Evolutionary conservation across 92 coral and sea anemone genomes (phyloP).

Genomic region (Siderastrea siderea): DNA sequence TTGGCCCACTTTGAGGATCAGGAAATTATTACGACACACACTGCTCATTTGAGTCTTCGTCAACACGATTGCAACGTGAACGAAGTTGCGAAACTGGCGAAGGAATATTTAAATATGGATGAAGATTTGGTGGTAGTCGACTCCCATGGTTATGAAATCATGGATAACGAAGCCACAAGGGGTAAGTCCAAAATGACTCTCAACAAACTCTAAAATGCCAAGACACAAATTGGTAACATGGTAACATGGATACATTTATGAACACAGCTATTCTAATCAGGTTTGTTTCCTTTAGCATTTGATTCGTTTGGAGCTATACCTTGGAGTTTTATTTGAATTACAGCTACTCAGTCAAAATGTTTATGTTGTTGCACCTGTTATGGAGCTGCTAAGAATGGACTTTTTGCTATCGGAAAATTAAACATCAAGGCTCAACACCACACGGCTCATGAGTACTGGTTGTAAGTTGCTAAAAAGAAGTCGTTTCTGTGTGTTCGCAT

Average conservation of each 20-base stretch:
- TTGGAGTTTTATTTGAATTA: neutral
- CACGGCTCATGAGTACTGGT: too few species aligned
- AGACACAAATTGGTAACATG: neutral
- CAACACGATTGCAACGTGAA: neutral
- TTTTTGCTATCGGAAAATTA: too few species aligned
- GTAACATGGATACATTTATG: neutral
- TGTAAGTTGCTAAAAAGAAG: too few species aligned
- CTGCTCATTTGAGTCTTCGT: neutral
- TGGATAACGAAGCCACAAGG: constrained; percentile 1
- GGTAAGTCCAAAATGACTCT: neutral
- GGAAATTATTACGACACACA: neutral
- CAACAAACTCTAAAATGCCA: neutral
- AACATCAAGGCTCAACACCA: too few species aligned
- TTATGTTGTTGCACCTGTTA: neutral
- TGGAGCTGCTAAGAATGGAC: too few species aligned
- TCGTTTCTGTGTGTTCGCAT: too few species aligned
- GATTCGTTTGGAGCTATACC: neutral
- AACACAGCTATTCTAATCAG: neutral
- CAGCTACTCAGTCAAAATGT: neutral
- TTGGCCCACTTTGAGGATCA: neutral
- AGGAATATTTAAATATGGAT: constrained; percentile 1
- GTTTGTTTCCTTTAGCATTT: neutral
- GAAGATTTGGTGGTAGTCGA: neutral
- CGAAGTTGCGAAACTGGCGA: neutral
- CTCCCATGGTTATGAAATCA: constrained; percentile 1